Evolutionary conservation across 2,113 vertebrate genomes (phyloP).

Genomic region (Atractosteus spatula): DNA sequence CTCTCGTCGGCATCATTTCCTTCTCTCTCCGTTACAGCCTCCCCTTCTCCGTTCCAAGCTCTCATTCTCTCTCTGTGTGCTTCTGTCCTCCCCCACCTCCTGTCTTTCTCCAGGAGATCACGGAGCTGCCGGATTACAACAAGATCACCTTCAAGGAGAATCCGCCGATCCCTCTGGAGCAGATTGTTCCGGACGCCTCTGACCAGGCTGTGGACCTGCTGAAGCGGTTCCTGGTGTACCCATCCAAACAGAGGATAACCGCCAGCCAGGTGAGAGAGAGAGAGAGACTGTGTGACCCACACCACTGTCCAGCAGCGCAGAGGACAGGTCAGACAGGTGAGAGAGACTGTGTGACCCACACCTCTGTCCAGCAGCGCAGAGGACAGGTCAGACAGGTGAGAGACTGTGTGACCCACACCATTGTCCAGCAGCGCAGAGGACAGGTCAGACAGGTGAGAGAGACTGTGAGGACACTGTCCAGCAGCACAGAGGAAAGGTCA

Average conservation of each 20-base stretch:
- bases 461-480: too few relatives aligned
- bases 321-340: neutral
- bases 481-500: too few relatives aligned
- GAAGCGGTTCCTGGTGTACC: slow-evolving; percentile 77
- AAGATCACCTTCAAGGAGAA: slow-evolving; percentile 90
- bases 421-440: too few relatives aligned
- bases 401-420: too few relatives aligned
- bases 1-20: neutral
- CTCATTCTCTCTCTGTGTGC: neutral
- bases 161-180: slow-evolving; percentile 74
- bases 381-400: too few relatives aligned
- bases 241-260: slow-evolving; percentile 66
- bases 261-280: slow-evolving; percentile 66
- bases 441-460: too few relatives aligned
- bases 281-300: neutral
- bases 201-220: slow-evolving; percentile 78
- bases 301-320: too few relatives aligned
- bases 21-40: neutral
- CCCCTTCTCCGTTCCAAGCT: neutral
- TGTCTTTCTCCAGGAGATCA: slow-evolving; percentile 66
- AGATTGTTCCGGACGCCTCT: slow-evolving; percentile 77
- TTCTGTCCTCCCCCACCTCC: neutral
- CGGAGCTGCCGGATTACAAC: slow-evolving; percentile 83
- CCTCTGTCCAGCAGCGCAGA: too few relatives aligned
- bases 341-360: too few relatives aligned